Evolutionary conservation across 2,113 vertebrate species (phyloP).

Genomic region (Empidonax alnorum): DNA sequence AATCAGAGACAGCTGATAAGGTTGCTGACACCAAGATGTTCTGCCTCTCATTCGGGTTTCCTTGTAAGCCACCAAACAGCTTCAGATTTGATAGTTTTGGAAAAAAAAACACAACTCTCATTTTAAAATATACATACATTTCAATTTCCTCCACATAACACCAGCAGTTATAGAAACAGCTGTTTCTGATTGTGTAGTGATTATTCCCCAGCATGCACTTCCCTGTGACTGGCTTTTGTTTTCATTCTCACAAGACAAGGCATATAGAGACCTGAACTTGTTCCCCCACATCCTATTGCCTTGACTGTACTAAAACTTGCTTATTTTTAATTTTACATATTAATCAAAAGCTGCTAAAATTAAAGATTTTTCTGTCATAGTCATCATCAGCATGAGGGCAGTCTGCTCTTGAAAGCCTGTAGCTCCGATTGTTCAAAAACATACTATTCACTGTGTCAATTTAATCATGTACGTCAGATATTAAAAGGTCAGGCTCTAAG

Average conservation of each 20-base stretch:
- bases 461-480: neutral
- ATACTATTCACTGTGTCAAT: neutral
- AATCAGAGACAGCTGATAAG: neutral
- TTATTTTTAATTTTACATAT: neutral
- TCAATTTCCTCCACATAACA: neutral
- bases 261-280: neutral
- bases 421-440: neutral
- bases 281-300: neutral
- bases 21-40: neutral
- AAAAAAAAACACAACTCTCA: neutral
- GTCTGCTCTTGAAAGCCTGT: neutral
- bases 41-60: neutral
- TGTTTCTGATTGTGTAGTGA: neutral
- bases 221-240: neutral
- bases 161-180: neutral
- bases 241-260: neutral
- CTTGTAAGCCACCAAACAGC: neutral
- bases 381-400: neutral
- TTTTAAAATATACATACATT: neutral
- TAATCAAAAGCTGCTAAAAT: constrained; percentile 45
- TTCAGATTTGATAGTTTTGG: neutral
- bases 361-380: neutral
- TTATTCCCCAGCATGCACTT: neutral
- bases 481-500: neutral
- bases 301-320: neutral